Percentiles rank a stretch among this genome's conserved stretches.
These are phyloP conservation scores for Periophthalmodon schlosseri DNA, from an alignment of 2,113 vertebrate species.

Conservation along the genomic window DNA sequence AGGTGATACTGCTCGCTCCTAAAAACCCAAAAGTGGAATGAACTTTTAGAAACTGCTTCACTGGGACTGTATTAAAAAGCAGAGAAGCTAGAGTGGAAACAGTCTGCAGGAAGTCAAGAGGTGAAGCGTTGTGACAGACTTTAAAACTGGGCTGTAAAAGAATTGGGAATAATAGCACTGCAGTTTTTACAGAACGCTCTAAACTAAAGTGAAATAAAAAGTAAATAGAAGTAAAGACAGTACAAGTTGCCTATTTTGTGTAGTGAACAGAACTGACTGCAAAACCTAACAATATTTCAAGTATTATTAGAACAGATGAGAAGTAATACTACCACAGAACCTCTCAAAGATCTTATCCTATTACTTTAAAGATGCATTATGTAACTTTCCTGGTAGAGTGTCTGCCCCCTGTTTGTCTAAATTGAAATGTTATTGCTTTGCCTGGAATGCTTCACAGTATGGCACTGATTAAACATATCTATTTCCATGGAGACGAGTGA, in stretches of 20 bases:
- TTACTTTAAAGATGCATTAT: no score
- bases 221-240: not conserved
- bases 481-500: no score
- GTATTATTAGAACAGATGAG: no score
- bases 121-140: conserved; percentile 54
- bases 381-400: no score
- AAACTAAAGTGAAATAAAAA: conserved; percentile 4
- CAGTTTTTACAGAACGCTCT: conserved; percentile 36
- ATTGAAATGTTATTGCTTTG: no score
- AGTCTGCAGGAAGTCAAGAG: conserved; percentile 36
- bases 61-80: conserved; percentile 58
- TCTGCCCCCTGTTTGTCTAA: no score
- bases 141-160: conserved; percentile 35
- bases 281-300: no score
- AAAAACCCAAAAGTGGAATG: conserved; percentile 35
- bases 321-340: no score
- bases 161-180: conserved; percentile 39
- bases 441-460: no score
- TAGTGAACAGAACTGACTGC: no score
- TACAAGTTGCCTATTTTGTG: not conserved
- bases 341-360: no score
- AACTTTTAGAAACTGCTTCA: conserved; percentile 32
- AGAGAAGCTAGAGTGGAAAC: conserved; percentile 57
- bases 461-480: no score
- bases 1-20: conserved; percentile 62